Evolutionary conservation across 2,113 vertebrate genomes (phyloP), one percentile per base, ranked within the genome.

Genomic region (Trochalopteron elliotii): DNA sequence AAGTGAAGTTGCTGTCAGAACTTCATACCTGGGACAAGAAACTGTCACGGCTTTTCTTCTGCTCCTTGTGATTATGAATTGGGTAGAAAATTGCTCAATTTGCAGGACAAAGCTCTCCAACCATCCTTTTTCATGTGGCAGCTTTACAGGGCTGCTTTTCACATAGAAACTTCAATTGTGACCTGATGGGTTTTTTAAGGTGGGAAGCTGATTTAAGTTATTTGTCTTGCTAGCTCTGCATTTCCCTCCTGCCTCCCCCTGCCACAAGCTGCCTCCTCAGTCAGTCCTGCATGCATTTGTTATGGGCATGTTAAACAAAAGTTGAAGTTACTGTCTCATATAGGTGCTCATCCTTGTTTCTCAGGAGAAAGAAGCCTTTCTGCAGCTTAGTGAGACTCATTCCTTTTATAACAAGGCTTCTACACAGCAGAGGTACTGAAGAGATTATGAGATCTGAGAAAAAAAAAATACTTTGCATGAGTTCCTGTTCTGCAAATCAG

Each of bases 111-210:
- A 92, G 42, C 18, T 93, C 31, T 92, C 37, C 49, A 65, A 31
- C 45, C 49, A 56, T 57, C n/a, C 49, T 69, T 82, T 93, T 72
- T 76, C 37, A 57, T 39, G 28, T 76, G 37, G 49, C 81, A 89
- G n/a, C 57, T 44, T 95, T 94, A 83, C 37, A 61, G 28, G 42
- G 71, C 42, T 85, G 55, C 57, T 92, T 96, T 90, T 90, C 79
- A 92, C 83, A 35, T 33, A 39, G 92, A 87, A 90, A 94, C 83
- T 93, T 88, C n/a, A 90, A 74, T 83, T 83, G 63, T 83, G 57
- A 53, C 37, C 61, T 52, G 33, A 60, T 70, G 33, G 0, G 0
- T 74, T 80, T 88, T 90, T 80, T 37, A 60, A 86, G 63, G 42
- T 77, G 50, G 25, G 63, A 92, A 83, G 55, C 28, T 80, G 79